phyloP scores from a whole-genome alignment of 2,113 vertebrate genomes.

The Empidonax alnorum region DNA sequence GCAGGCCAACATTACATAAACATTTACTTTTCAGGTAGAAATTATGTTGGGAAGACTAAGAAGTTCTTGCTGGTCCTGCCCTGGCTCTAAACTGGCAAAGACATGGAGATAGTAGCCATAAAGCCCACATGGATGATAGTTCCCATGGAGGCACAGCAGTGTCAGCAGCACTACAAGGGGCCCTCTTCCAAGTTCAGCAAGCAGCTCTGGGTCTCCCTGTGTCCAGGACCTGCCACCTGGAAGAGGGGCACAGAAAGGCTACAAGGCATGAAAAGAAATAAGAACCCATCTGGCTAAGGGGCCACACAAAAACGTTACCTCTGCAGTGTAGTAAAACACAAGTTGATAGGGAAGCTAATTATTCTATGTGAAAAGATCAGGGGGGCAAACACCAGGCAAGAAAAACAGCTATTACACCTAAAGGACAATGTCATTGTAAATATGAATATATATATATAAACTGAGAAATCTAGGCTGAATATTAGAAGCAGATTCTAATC shows the following conservation, averaged over 20 bases:
- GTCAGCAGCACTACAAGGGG: neutral
- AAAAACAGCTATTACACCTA: neutral
- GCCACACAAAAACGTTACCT: accelerated
- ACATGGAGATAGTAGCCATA: neutral
- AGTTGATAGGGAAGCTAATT: neutral
- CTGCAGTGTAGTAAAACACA: neutral
- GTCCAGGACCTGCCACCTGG: neutral
- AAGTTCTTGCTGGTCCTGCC: neutral
- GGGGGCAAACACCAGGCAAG: neutral
- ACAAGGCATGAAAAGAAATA: accelerated
- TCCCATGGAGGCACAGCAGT: neutral
- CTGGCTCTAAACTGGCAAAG: neutral
- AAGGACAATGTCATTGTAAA: neutral
- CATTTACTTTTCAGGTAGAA: neutral
- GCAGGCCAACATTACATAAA: neutral
- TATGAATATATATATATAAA: neutral
- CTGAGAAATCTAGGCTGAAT: neutral
- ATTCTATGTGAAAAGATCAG: neutral
- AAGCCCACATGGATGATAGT: neutral
- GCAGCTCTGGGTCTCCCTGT: neutral
- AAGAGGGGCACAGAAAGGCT: neutral
- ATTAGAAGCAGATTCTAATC: neutral
- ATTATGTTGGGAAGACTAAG: neutral
- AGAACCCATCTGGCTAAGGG: neutral
- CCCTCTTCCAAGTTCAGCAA: accelerated